Evolutionary conservation across 2,797 vertebrate genomes (phyloP), one percentile per base, ranked within the genome.

Genomic region (Anniella stebbinsi): DNA sequence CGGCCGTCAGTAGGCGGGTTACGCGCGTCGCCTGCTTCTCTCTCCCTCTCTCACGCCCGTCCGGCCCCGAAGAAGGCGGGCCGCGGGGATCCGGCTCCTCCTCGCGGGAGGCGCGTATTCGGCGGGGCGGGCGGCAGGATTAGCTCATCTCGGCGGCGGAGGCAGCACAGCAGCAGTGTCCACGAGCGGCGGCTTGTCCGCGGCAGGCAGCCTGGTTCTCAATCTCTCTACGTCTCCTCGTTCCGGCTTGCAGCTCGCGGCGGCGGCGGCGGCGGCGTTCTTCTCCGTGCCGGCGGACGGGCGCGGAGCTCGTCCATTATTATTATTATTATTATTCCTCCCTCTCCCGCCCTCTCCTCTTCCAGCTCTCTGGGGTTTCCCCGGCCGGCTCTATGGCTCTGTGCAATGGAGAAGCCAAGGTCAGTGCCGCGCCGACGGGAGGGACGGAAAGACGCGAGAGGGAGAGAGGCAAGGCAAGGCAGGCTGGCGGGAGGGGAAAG

Each of bases 361-460:
- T 18, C 51, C 75, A 1, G 80, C 91, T 89, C 48, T 87, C 78
- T 54, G n/a, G 84, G 13, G 67, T 84, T 93, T 95, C 95, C 95
- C 96, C 97, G 93, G 96, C 93, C 91, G 95, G 95, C 96, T 96
- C 97, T 96, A 99, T 99, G 99, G 99, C 98, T 96, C 97, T 98
- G 96, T 99, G 98, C 97, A 99, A 99, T 98, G 99, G 99, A 97
- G 99, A 99, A 93, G 97, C 98, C 98, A 99, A 99, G 99, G 99
- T 99, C 97, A 98, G 99, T 98, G 66, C 77, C 51, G 76, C 17
- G 25, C 6, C 33, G 51, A 41, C 10, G 88, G 80, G 75, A 78
- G 84, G 84, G 70, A 82, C 67, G 78, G 89, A 17, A 18, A 76
- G 66, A 21, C 73, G 36, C n/a, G 60, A 33, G 33, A 28, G 73